Evolutionary conservation across 2,113 vertebrate species (phyloP).

Genomic region (Hydrolagus affinis): DNA sequence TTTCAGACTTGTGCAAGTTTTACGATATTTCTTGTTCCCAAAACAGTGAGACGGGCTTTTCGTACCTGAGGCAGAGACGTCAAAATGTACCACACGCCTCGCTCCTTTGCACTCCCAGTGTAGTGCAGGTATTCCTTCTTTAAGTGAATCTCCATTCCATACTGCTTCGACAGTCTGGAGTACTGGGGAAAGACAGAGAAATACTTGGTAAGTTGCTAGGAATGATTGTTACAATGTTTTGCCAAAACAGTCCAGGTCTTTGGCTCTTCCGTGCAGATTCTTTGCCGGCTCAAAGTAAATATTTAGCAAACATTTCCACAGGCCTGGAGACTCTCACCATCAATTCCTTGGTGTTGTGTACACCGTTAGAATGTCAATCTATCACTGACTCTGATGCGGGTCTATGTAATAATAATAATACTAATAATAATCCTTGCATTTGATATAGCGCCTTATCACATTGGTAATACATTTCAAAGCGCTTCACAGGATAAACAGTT

Average conservation of each 20-base stretch:
- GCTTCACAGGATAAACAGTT: too few species aligned
- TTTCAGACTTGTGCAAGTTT: too few species aligned
- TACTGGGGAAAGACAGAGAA: conserved; percentile 53
- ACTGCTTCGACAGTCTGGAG: conserved; percentile 81
- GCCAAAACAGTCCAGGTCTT: too few species aligned
- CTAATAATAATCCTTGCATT: too few species aligned
- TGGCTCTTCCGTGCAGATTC: neutral
- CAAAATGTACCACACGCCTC: conserved; percentile 71
- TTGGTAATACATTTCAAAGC: too few species aligned
- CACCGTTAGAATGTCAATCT: too few species aligned
- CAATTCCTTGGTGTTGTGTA: too few species aligned
- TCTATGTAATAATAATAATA: too few species aligned
- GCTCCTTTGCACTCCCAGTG: conserved; percentile 78
- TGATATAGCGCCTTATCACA: too few species aligned
- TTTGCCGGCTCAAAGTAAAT: neutral
- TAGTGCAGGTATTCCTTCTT: conserved; percentile 85
- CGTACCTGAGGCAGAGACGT: conserved; percentile 68
- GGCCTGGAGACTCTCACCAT: too few species aligned
- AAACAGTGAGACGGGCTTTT: neutral
- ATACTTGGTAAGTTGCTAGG: conserved; percentile 17
- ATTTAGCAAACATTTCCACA: neutral
- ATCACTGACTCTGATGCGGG: too few species aligned
- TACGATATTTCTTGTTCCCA: too few species aligned
- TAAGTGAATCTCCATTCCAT: conserved; percentile 77
- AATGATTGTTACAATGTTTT: neutral